Evolutionary conservation across 1,140 invertebrate species (phyloP), one percentile per base, ranked within the genome.

Genomic region (Palaemon carinicauda): DNA sequence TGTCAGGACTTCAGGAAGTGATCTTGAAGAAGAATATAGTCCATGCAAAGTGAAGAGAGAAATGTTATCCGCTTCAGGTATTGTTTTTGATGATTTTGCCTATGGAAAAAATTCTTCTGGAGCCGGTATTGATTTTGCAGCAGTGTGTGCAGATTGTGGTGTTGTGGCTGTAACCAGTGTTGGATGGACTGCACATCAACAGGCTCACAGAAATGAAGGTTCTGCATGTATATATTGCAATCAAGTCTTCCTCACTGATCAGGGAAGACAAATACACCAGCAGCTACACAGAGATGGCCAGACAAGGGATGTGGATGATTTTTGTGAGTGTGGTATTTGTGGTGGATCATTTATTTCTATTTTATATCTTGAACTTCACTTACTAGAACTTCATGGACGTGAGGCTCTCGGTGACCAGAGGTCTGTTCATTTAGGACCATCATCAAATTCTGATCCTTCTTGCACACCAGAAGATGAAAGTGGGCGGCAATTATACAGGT

Each of bases 341-440:
- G 83, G 83, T n/a, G 83, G 83, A 14, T 65, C 83, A 21, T 86
- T 86, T 51, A 86, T 86, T 15, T 33, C 74, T 31, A 27, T 86
- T 14, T 65, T 79, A 50, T 80, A 86, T 51, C 77, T 86, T 7
- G 83, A 86, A 65, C 54, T 86, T 3, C 83, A 86, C 51, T 21
- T 86, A 17, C 52, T 86, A n/a, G 75, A 86, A 29, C 77, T 86
- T 41, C 83, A 86, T n/a, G 75, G 56, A 5, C 51, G 54, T 17
- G 50, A 56, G 1, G 65, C 75, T 21, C 77, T 86, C 19, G n/a
- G 33, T 17, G 83, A 86, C 41, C 75, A 41, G 1, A 14, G 21
- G 21, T 53, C 52, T 15, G 51, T 80, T 2, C 75, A 69, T 17
- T 17, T 69, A 27, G 77, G 75, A 41, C 56, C 78, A 3, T 52